Evolutionary conservation across 92 coral and sea anemone genomes (phyloP), one percentile per base, ranked within the genome.

Genomic region (Porites evermanni): DNA sequence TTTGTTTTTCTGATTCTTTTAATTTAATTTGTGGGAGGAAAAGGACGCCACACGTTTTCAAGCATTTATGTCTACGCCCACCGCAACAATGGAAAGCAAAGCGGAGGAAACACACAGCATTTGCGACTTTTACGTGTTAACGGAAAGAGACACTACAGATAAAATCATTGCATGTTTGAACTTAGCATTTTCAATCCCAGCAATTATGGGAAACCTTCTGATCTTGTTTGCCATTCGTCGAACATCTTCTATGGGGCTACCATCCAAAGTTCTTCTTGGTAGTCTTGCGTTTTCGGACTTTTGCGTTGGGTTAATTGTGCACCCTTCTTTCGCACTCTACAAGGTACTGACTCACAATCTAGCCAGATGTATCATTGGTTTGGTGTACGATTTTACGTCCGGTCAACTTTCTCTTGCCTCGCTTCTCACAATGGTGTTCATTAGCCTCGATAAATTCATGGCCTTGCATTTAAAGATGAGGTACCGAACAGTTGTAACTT

Each of bases 381-480:
- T 69, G 44, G 13, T 69, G 16, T 69, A 69, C 47, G 74, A 69
- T 3, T 69, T 69, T 32, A 12, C 74, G n/a, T 69, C 74, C 51
- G 74, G 74, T 1, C 74, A 69, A 13, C 51, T 69, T 11, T 69
- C 74, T 23, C 47, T 69, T 24, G 74, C 17, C 11, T 69, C 74
- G 13, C 74, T 69, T 2, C 47, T 24, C 5, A 69, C 74, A 24
- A 69, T 69, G 74, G 74, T 69, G 74, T 69, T 20, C 8, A 69
- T 69, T 23, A 69, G 51, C 74, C 12, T 69, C 14, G 74, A 69
- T 19, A 69, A 69, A 23, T 69, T 69, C 26, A 24, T 69, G 74
- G 74, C 74, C 38, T 69, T 69, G 74, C 50, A 69, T 23, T 29
- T 69, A 69, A 69, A 69, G 17, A 47, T 32, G 50, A 23, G 74